These are phyloP conservation scores for Spodoptera littoralis DNA, from an alignment of 2,888 invertebrate genomes.

Conservation along the genomic window DNA sequence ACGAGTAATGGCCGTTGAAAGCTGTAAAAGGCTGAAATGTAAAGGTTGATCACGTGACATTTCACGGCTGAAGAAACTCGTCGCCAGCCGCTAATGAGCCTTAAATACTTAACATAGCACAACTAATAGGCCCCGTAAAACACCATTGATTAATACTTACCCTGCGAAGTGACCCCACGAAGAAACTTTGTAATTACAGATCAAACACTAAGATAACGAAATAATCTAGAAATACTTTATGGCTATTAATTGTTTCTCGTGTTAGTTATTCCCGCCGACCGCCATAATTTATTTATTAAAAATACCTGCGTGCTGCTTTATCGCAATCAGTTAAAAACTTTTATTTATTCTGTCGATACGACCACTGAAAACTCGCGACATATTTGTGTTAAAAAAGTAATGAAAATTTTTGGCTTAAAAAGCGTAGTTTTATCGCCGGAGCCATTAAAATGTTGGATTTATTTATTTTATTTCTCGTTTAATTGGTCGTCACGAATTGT, in stretches of 20 bases:
- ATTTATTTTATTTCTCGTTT: conserved; percentile 20
- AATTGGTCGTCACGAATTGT: conserved; percentile 21
- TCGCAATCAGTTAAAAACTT: conserved; percentile 36
- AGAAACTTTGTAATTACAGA: conserved; percentile 42
- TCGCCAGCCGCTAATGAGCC: conserved; percentile 33
- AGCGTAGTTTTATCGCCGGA: conserved; percentile 19
- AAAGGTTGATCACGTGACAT: conserved; percentile 5
- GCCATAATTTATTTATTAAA: conserved; percentile 27
- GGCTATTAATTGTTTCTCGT: conserved; percentile 35
- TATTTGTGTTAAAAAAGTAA: conserved; percentile 18
- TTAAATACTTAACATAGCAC: conserved; percentile 28
- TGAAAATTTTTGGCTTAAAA: conserved; percentile 23
- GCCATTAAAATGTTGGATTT: conserved; percentile 35
- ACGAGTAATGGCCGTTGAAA: too few species aligned
- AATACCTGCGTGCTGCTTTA: conserved; percentile 44
- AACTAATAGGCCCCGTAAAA: conserved; percentile 25
- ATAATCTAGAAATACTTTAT: conserved; percentile 42
- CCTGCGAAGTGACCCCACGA: conserved; percentile 9
- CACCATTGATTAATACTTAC: conserved; percentile 41
- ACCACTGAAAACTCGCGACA: conserved; percentile 31
- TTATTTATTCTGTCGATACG: conserved; percentile 43
- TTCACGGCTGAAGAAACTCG: conserved; percentile 20
- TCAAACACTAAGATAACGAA: conserved; percentile 40
- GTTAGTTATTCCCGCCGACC: conserved; percentile 12
- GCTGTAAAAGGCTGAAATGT: too few species aligned